These are phyloP conservation scores for Aurelia aurita complex sp. Pacific DNA, from an alignment of 30 jellyfish, hydroid and myxozoan genomes.

Conservation along the genomic window DNA sequence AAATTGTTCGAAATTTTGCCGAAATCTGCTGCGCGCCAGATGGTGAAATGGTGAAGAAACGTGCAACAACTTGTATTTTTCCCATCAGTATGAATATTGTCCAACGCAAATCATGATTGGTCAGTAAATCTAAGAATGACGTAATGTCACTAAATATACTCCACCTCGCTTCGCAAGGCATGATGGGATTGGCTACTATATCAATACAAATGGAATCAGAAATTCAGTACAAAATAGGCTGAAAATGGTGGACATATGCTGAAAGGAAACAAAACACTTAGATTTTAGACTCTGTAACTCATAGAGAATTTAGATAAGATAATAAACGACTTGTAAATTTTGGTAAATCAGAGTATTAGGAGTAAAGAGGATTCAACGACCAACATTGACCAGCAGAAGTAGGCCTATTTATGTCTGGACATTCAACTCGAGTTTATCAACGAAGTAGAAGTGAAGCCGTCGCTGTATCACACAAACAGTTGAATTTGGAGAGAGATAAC, in stretches of 20 bases:
- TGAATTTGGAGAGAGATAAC: neutral
- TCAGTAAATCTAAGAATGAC: neutral
- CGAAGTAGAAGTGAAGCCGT: too few relatives aligned
- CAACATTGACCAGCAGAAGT: too few relatives aligned
- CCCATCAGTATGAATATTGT: neutral
- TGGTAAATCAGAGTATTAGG: too few relatives aligned
- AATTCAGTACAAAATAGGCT: neutral
- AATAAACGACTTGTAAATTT: too few relatives aligned
- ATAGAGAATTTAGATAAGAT: too few relatives aligned
- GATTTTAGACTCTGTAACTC: too few relatives aligned
- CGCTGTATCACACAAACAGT: neutral
- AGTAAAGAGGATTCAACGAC: too few relatives aligned
- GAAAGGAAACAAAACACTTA: too few relatives aligned
- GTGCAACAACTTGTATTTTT: slow-evolving; percentile 9
- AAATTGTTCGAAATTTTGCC: too few relatives aligned
- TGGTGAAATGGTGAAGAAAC: neutral
- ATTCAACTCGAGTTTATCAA: too few relatives aligned
- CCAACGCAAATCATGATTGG: slow-evolving; percentile 25
- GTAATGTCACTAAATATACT: slow-evolving; percentile 11
- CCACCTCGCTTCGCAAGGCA: neutral
- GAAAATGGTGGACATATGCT: neutral
- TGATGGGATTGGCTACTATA: slow-evolving; percentile 18
- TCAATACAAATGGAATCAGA: too few relatives aligned
- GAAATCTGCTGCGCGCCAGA: slow-evolving; percentile 1
- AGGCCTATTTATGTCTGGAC: too few relatives aligned